A percentile compares a stretch with the other conserved stretches of the same genome.
These are phyloP conservation scores for Onthophagus sagittarius DNA, from an alignment of 2,888 invertebrate species.

Conservation along the genomic window DNA sequence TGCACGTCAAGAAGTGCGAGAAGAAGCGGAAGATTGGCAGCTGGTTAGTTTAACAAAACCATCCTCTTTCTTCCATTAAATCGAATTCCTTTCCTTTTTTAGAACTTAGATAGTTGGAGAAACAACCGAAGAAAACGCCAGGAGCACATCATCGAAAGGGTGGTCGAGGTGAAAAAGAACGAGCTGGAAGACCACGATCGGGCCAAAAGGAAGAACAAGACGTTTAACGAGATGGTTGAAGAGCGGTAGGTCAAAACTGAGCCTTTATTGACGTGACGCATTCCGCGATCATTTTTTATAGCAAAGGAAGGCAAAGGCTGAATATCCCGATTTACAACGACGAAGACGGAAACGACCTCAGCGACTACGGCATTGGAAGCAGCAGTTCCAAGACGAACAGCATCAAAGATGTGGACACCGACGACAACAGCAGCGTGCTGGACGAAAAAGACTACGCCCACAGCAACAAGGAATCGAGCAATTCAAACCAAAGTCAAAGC, in stretches of 20 bases:
- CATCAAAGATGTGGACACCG: slow-evolving; percentile 44
- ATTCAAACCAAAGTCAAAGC: slow-evolving; percentile 43
- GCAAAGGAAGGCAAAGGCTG: slow-evolving; percentile 56
- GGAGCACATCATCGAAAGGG: slow-evolving; percentile 85
- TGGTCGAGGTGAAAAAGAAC: slow-evolving; percentile 83
- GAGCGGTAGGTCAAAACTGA: slow-evolving; percentile 59
- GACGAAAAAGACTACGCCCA: slow-evolving; percentile 39
- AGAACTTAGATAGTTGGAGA: slow-evolving; percentile 95
- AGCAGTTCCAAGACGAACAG: slow-evolving; percentile 42
- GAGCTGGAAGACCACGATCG: slow-evolving; percentile 67
- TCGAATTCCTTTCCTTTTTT: slow-evolving; percentile 31
- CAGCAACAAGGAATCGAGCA: slow-evolving; percentile 36
- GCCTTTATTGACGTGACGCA: not conserved
- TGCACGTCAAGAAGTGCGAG: slow-evolving; percentile 73
- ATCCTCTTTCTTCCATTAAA: not conserved
- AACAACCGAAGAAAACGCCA: slow-evolving; percentile 88
- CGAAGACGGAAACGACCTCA: slow-evolving; percentile 79
- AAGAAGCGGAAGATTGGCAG: slow-evolving; percentile 89
- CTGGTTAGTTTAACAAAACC: slow-evolving; percentile 54
- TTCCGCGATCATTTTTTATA: slow-evolving; percentile 27
- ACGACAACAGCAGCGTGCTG: slow-evolving; percentile 42
- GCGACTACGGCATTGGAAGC: slow-evolving; percentile 69
- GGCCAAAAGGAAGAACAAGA: slow-evolving; percentile 77
- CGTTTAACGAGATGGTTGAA: slow-evolving; percentile 92
- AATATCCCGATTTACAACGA: slow-evolving; percentile 67